Percentiles rank a stretch among this genome's conserved stretches.
These are phyloP conservation scores for Rallus limicola DNA, from an alignment of 2,113 vertebrate genomes.

Conservation along the genomic window DNA sequence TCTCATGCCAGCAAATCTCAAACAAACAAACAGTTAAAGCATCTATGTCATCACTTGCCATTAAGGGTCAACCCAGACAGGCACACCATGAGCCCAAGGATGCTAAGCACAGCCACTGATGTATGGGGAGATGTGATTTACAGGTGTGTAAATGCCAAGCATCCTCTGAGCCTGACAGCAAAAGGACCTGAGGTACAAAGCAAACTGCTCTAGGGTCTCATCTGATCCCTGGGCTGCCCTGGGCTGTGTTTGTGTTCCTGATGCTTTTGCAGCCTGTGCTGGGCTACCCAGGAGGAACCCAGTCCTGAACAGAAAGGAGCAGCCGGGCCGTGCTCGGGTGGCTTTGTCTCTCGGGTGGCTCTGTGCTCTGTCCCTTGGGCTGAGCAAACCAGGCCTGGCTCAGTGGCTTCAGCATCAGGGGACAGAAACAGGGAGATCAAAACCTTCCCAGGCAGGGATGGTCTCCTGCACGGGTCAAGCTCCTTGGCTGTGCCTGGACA, in stretches of 20 bases:
- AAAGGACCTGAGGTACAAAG: not conserved
- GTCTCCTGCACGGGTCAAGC: not conserved
- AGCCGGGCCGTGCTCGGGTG: fast-evolving
- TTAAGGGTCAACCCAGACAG: not conserved
- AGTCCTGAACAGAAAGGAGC: not conserved
- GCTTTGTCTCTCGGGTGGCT: fast-evolving
- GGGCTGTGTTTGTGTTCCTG: not conserved
- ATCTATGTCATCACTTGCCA: not conserved
- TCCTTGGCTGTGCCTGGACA: not conserved
- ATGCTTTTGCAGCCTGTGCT: fast-evolving
- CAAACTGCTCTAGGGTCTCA: too few relatives aligned
- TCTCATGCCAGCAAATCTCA: not conserved
- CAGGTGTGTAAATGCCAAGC: fast-evolving
- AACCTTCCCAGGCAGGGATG: not conserved
- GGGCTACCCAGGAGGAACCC: not conserved
- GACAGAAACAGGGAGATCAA: not conserved
- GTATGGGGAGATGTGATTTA: not conserved
- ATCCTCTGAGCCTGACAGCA: not conserved
- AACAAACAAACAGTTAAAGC: not conserved
- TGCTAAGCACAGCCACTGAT: fast-evolving
- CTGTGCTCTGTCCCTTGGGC: fast-evolving
- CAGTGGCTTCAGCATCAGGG: not conserved
- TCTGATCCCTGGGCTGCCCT: not conserved
- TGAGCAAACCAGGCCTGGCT: too few relatives aligned
- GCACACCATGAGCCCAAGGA: fast-evolving